Base-by-base conservation (phyloP, 2,888 invertebrate species). In the Apodemia hepburni region DNA sequence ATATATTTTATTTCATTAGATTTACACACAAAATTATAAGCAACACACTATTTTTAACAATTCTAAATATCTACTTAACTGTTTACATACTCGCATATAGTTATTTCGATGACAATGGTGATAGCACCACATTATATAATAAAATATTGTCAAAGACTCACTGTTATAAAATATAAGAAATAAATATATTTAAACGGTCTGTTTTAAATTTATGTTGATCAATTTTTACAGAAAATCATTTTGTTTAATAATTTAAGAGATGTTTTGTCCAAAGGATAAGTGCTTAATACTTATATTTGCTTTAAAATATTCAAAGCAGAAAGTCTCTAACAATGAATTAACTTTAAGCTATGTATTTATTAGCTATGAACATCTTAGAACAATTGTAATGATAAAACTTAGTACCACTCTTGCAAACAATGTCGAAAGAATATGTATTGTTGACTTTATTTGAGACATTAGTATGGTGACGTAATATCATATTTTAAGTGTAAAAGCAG, bases 1-100 rank as follows among this genome's bases (percentile, higher is more conserved):
- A 58, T 65, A 66, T 63, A 66, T 47, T 54, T 54, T 68, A 67
- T 62, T 66, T 69, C 77, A 80, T 79, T 81, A 42, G 42, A 42
- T 74, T 79, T 75, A 64, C 64, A 81, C 81, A 80, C 77, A 77
- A 78, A 75, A 75, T 75, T 79, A 73, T 72, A 78, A 78, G 73
- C 73, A 73, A 76, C 69, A 74, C 68, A 66, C 73, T 76, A 75
- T 70, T 67, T 42, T 72, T 70, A 75, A 73, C 73, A 66, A 70
- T 60, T 69, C 73, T 77, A 77, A 70, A 69, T 75, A 74, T 67
- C 73, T 73, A 72, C 12, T 51, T 12, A 42, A 42, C 42, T 38
- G 33, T 54, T 58, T 45, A 45, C 12, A 62, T 58, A 47, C 45
- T 58, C 58, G 29, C 58, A 58, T 45, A 58, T 45, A 58, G 17